These are phyloP conservation scores for Odontamblyopus rebecca DNA, from an alignment of 2,797 vertebrate species.

Conservation along the genomic window DNA sequence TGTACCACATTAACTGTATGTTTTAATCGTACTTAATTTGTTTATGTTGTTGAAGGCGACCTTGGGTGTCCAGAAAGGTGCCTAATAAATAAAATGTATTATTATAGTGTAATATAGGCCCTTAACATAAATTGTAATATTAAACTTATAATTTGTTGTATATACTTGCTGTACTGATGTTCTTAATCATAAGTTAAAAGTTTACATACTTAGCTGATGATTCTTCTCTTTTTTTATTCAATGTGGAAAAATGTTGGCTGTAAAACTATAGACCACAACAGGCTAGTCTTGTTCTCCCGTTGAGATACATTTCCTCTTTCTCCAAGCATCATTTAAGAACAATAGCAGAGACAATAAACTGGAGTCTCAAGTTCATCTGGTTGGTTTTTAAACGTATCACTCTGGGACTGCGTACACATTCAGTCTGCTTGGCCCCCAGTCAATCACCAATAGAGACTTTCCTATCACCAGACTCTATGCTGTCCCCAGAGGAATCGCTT, in stretches of 20 bases:
- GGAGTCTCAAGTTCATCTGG: not conserved
- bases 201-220: too few relatives aligned
- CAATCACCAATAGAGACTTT: slow-evolving; percentile 27
- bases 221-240: not conserved
- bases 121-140: too few relatives aligned
- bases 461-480: slow-evolving; percentile 46
- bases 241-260: not conserved
- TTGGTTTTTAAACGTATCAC: slow-evolving; percentile 47
- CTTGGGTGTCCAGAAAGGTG: too few relatives aligned
- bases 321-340: not conserved
- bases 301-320: not conserved
- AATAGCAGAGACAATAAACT: not conserved
- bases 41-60: too few relatives aligned
- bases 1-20: too few relatives aligned
- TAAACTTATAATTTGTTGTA: too few relatives aligned
- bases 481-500: slow-evolving; percentile 42
- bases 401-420: slow-evolving; percentile 41
- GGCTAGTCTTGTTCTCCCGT: not conserved
- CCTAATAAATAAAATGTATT: too few relatives aligned
- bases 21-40: too few relatives aligned
- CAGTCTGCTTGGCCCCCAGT: slow-evolving; percentile 32
- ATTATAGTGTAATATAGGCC: too few relatives aligned
- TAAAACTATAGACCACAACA: not conserved
- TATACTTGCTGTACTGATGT: too few relatives aligned
- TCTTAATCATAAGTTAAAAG: too few relatives aligned